Base-by-base conservation (phyloP, 2,797 vertebrate species). In the Percopsis omiscomaycus region DNA sequence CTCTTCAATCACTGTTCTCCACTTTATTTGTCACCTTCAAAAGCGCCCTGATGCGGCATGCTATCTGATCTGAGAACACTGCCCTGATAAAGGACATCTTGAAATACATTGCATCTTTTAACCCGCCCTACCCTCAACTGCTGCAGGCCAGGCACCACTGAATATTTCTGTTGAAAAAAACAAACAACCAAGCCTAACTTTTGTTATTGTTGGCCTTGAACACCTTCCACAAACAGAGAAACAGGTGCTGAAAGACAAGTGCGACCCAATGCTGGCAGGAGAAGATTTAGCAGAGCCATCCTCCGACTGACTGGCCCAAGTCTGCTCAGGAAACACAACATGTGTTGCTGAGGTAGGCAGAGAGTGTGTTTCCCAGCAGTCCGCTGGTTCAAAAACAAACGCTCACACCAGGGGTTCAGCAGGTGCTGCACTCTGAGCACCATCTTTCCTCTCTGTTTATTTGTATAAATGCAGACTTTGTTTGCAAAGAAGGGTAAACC, bases 181-280 rank as follows among this genome's bases (percentile, higher is more conserved):
- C 8, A 16, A 22, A 11, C 10, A 14, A 28, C 16, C 27, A 29
- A 52, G 32, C 59, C 59, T 71, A 72, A 77, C 64, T 74, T 62
- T 47, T 44, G 55, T 69, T n/a, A n/a, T n/a, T 84, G 73, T 79
- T 87, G 73, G 63, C 61, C 78, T 86, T 88, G 87, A 80, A 78
- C 53, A 51, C 63, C 68, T 52, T 67, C 54, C 73, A 77, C 82
- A 82, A 87, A 87, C 67, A 79, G 77, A 78, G 81, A 82, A 87
- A 87, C 67, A 79, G 77, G 81, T 83, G 84, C 57, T 85, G 79
- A 87, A 69, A 73, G 82, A 82, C 71, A 77, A 63, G 66, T 68
- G 78, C 79, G 63, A 82, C 61, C 69, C 42, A 77, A 52, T 50
- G 68, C 68, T 85, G 74, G 69, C 63, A 68, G 76, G 78, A 86